phyloP scores from a whole-genome alignment of 2,113 vertebrate species.

The Varanus komodoensis region DNA sequence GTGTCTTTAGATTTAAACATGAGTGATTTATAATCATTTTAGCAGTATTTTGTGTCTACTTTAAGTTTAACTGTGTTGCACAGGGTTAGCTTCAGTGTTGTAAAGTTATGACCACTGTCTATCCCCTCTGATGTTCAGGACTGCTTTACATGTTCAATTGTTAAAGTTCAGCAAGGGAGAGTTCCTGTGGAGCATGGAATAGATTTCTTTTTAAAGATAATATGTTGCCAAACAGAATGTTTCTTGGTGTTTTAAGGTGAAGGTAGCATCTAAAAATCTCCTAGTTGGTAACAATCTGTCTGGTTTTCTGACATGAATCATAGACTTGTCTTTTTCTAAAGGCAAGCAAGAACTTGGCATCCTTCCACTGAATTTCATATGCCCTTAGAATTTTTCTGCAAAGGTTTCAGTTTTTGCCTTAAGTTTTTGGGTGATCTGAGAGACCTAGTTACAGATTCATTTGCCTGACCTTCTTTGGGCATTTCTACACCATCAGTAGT shows the following conservation, averaged over 20 bases:
- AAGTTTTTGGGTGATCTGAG: not conserved
- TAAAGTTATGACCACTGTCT: not conserved
- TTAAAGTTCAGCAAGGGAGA: not conserved
- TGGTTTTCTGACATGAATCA: slow-evolving; percentile 9
- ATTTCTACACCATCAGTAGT: not conserved
- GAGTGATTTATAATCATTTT: not conserved
- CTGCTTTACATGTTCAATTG: not conserved
- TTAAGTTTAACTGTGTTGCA: not conserved
- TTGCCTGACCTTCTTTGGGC: not conserved
- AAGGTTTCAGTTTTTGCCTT: not conserved
- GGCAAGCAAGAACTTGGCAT: not conserved
- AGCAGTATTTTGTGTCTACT: not conserved
- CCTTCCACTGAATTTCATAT: not conserved
- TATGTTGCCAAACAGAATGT: not conserved
- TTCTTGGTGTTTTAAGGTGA: not conserved
- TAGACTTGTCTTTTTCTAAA: not conserved
- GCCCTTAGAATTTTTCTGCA: not conserved
- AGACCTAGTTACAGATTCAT: not conserved
- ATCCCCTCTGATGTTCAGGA: not conserved
- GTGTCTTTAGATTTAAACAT: not conserved
- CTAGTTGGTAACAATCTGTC: not conserved
- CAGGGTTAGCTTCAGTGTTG: not conserved
- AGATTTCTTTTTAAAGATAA: not conserved
- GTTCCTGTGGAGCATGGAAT: not conserved
- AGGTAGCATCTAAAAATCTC: not conserved